These are phyloP conservation scores for Gouania willdenowi DNA, from an alignment of 2,797 vertebrate genomes.

Conservation along the genomic window DNA sequence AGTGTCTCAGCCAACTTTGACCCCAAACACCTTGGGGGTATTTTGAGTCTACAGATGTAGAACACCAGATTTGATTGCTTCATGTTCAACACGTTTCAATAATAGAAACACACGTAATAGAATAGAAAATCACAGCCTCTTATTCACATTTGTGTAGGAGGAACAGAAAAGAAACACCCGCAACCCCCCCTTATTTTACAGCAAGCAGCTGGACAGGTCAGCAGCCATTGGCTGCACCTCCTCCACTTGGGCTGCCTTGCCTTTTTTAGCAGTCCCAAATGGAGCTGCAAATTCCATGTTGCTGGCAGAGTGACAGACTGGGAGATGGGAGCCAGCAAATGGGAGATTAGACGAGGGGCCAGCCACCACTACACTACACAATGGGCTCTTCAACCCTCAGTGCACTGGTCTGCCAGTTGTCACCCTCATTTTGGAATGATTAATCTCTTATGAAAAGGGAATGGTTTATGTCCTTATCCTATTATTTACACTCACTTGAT, in stretches of 20 bases:
- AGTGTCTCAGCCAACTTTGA: too few species aligned
- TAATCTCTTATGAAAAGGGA: slow-evolving; percentile 38
- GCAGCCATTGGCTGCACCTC: slow-evolving; percentile 82
- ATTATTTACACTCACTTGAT: slow-evolving; percentile 29
- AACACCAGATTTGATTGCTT: too few species aligned
- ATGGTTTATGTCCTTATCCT: slow-evolving; percentile 36
- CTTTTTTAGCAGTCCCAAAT: slow-evolving; percentile 91
- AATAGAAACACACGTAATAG: too few species aligned
- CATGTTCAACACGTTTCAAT: too few species aligned
- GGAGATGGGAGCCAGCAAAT: slow-evolving; percentile 85
- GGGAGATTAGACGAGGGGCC: slow-evolving; percentile 76
- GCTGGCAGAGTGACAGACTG: slow-evolving; percentile 84
- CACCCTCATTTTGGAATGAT: slow-evolving; percentile 54
- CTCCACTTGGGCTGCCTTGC: slow-evolving; percentile 91
- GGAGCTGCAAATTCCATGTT: slow-evolving; percentile 86
- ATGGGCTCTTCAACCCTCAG: slow-evolving; percentile 48
- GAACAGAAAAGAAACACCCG: too few species aligned
- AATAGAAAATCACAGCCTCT: too few species aligned
- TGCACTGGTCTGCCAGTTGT: slow-evolving; percentile 51
- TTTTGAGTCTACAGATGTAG: too few species aligned
- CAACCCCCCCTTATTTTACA: slow-evolving; percentile 60
- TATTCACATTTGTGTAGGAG: too few species aligned
- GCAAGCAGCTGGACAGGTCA: slow-evolving; percentile 76
- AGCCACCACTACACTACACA: slow-evolving; percentile 54
- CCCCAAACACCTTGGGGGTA: too few species aligned